phyloP scores from a whole-genome alignment of 2,888 invertebrate species.

The Agonopterix heracliana region DNA sequence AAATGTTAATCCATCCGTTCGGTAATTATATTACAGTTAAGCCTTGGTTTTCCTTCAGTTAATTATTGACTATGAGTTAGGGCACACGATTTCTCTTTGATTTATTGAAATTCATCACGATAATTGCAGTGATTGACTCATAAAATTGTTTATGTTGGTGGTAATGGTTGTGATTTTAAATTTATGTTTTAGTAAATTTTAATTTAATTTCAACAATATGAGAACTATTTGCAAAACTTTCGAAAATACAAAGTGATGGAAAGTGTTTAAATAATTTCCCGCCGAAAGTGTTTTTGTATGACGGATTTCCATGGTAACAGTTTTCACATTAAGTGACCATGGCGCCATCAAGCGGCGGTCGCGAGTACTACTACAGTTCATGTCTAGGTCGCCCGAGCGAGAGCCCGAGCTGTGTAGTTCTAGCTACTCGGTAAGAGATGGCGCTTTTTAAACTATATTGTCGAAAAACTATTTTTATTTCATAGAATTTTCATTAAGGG shows the following conservation, averaged over 20 bases:
- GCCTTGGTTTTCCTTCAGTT: constrained; percentile 67
- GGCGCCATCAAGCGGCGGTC: constrained; percentile 77
- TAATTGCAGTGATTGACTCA: background rate
- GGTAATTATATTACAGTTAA: constrained; percentile 61
- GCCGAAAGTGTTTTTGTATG: constrained; percentile 45
- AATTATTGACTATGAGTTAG: constrained; percentile 42
- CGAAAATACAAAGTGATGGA: background rate
- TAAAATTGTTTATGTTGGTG: background rate
- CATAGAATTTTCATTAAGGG: background rate
- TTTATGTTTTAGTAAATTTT: background rate
- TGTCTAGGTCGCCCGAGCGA: constrained; percentile 44
- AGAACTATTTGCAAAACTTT: too few relatives aligned
- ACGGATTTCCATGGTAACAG: constrained; percentile 78
- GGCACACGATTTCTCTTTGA: constrained; percentile 35
- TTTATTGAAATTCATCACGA: background rate
- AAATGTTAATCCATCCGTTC: constrained; percentile 66
- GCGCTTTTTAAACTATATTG: constrained; percentile 29
- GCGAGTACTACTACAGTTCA: constrained; percentile 63
- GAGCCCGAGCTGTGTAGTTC: constrained; percentile 34
- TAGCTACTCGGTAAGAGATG: constrained; percentile 71
- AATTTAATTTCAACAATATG: too few relatives aligned
- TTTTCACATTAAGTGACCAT: constrained; percentile 78
- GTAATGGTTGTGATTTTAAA: background rate
- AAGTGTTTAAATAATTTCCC: constrained; percentile 17
- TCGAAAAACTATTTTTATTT: background rate